phyloP scores from a whole-genome alignment of 2,888 invertebrate species.

The Perdita meconis region DNA sequence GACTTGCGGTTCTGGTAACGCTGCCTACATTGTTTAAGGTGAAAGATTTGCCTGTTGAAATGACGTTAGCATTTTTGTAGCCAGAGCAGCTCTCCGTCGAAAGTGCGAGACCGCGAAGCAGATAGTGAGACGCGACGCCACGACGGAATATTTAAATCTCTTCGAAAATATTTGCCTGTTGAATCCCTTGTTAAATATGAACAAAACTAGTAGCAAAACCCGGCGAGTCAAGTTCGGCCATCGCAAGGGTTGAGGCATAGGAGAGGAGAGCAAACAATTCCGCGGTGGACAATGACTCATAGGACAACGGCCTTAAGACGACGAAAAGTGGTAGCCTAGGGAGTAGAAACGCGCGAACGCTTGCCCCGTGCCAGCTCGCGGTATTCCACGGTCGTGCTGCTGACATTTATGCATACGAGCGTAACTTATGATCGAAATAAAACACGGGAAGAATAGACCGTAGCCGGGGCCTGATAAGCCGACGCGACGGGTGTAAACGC shows the following conservation, averaged over 20 bases:
- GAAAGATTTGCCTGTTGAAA: too few species aligned
- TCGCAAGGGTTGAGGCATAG: conserved; percentile 28
- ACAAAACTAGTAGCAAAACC: conserved; percentile 27
- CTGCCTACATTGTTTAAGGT: too few species aligned
- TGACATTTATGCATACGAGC: conserved; percentile 47
- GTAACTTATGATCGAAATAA: conserved; percentile 52
- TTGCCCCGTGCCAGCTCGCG: not conserved
- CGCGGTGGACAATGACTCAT: conserved; percentile 61
- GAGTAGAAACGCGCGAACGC: conserved; percentile 34
- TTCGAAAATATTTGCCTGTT: not conserved
- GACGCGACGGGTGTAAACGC: conserved; percentile 9
- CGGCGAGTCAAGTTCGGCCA: not conserved
- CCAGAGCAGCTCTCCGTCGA: not conserved
- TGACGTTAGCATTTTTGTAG: too few species aligned
- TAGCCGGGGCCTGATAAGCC: conserved; percentile 42
- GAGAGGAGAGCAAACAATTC: conserved; percentile 39
- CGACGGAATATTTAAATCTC: not conserved
- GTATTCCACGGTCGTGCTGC: conserved; percentile 1
- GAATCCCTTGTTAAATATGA: conserved; percentile 39
- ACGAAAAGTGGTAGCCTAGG: conserved; percentile 59
- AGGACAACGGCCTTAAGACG: conserved; percentile 64
- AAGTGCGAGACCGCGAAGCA: too few species aligned
- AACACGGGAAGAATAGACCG: conserved; percentile 40
- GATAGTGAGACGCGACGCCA: too few species aligned
- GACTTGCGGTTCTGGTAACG: too few species aligned